A percentile compares a stretch with the other conserved stretches of the same genome.
Evolutionary conservation across 2,888 invertebrate species (phyloP).

Genomic region (Microctonus aethiopoides): DNA sequence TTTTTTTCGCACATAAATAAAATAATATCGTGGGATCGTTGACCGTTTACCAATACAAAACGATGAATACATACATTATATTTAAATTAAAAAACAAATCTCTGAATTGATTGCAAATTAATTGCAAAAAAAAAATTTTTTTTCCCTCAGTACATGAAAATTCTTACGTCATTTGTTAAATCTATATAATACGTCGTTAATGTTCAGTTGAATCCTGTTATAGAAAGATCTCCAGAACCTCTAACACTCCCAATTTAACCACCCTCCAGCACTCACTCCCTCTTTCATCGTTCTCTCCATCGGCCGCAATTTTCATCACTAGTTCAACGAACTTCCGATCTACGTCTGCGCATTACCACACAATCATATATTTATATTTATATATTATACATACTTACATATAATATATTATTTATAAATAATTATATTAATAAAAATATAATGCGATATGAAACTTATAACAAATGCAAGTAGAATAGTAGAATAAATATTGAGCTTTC

Average conservation of each 20-base stretch:
- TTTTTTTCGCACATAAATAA: background rate
- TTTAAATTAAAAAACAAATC: too few species aligned
- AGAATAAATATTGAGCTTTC: too few species aligned
- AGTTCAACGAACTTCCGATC: constrained; percentile 24
- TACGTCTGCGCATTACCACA: constrained; percentile 12
- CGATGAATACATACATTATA: too few species aligned
- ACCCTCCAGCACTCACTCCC: background rate
- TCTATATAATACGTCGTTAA: background rate
- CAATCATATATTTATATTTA: background rate
- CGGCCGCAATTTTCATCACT: constrained; percentile 10
- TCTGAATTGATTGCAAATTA: too few species aligned
- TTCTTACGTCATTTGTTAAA: background rate
- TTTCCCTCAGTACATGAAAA: background rate
- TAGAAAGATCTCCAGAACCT: constrained; percentile 7
- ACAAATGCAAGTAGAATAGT: too few species aligned
- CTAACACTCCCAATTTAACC: background rate
- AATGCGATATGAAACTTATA: too few species aligned
- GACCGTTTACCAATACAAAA: constrained; percentile 10
- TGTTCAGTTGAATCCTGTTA: constrained; percentile 8
- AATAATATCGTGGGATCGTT: constrained; percentile 8
- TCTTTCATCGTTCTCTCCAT: background rate
- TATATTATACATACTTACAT: background rate
- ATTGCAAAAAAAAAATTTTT: too few species aligned
- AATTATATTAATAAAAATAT: too few species aligned
- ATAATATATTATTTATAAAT: too few species aligned